Conservation (phyloP, 2,797 vertebrate species). For the Vireo griseus region DNA sequence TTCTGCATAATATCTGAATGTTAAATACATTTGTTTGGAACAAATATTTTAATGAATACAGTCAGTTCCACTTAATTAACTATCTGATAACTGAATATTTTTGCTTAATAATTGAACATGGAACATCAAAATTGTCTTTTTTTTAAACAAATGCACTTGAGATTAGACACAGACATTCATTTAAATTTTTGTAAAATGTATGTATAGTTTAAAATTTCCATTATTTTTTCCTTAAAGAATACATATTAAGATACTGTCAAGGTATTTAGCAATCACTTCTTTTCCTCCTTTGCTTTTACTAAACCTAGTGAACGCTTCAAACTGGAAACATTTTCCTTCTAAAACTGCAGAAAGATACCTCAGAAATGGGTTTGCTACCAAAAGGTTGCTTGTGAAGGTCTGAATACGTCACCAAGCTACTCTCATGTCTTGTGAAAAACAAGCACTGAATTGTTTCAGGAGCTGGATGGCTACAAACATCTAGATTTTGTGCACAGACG, state of each 20-base stretch:
- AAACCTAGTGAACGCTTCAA: conserved; percentile 7
- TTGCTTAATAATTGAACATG: conserved; percentile 86
- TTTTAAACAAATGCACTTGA: conserved; percentile 73
- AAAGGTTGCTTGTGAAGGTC: not conserved
- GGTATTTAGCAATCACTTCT: conserved; percentile 18
- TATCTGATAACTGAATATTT: conserved; percentile 85
- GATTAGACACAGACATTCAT: conserved; percentile 70
- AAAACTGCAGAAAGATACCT: not conserved
- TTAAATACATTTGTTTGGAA: conserved; percentile 96
- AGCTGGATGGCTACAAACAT: not conserved
- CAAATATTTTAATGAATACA: conserved; percentile 90
- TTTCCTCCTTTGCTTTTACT: conserved; percentile 36
- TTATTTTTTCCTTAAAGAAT: conserved; percentile 66
- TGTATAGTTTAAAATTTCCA: conserved; percentile 62
- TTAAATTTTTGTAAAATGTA: conserved; percentile 70
- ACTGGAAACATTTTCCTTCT: conserved; percentile 44
- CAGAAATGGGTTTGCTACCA: not conserved
- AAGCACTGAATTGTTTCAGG: not conserved
- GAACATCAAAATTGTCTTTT: conserved; percentile 77
- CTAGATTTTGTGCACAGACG: not conserved
- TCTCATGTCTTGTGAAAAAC: not conserved
- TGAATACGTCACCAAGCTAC: not conserved
- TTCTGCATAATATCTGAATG: conserved; percentile 95
- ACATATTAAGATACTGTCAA: conserved; percentile 39
- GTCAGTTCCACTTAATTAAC: conserved; percentile 89